Evolutionary conservation across 1,140 invertebrate species (phyloP), one percentile per base, ranked within the genome.

Genomic region (Conus betulinus): DNA sequence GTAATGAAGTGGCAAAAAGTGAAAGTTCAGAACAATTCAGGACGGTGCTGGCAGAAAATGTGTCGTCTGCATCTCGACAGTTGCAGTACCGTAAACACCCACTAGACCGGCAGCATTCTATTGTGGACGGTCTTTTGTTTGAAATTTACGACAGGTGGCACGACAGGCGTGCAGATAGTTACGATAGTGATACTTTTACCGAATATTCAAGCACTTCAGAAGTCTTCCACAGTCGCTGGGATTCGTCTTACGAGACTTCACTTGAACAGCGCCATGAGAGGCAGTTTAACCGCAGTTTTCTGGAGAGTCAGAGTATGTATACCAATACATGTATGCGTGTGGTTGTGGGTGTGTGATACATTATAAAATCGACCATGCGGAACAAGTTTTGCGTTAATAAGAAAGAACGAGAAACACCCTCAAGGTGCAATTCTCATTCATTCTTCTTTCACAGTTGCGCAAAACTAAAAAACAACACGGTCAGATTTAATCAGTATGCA

Each of bases 131-230:
- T 84, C 92, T 95, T 17, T 91, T 95, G 71, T 94, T 93, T 87
- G 95, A 95, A 85, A 95, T 95, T 74, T 95, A 95, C 88, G 94
- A 95, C 84, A 91, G 94, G 5, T 95, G 94, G 94, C 92, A 95
- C 81, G 93, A 92, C 81, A 91, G 90, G 25, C 89, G 92, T 74
- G 89, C 92, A 86, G 95, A 95, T 84, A 95, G 94, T 89, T 93
- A 94, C 90, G 95, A 95, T 76, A 95, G 94, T 87, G 94, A 95
- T 88, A 95, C 95, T 3, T 94, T 95, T 89, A 95, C 95, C 13
- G 95, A 95, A 88, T 94, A 92, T 88, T 94, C 95, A 55, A 95
- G 94, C 76, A 94, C 94, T 4, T 94, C 94, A 23, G 95, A 95
- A 67, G 91, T 93, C 51, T 92, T 93, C 74, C 91, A 92, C 71